Conservation (phyloP, 2,797 vertebrate species). For the Melanotaenia boesemani region DNA sequence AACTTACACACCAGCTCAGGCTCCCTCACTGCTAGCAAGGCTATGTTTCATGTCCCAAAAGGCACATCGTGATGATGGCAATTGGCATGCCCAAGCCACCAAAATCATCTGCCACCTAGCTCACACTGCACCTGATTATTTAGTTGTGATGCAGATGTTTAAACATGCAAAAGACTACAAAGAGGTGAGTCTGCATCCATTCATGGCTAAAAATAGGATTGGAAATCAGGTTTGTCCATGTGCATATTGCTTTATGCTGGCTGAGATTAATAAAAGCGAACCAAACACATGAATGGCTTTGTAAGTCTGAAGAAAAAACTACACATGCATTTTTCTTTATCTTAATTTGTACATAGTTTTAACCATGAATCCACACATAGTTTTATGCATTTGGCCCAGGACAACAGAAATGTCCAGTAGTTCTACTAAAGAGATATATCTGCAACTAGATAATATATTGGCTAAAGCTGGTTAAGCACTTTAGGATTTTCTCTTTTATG, state of each 20-base stretch:
- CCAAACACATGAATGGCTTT: not conserved
- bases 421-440: not conserved
- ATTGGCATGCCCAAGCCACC: not conserved
- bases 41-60: not conserved
- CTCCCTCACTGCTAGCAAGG: not conserved
- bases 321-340: too few relatives aligned
- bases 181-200: not conserved
- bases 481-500: slow-evolving; percentile 2
- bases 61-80: not conserved
- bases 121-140: too few relatives aligned
- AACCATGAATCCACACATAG: not conserved
- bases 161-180: too few relatives aligned
- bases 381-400: not conserved
- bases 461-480: not conserved
- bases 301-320: not conserved
- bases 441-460: not conserved
- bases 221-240: not conserved
- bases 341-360: not conserved
- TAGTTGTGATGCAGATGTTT: not conserved
- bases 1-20: not conserved
- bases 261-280: not conserved
- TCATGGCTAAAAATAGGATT: not conserved
- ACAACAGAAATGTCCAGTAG: not conserved
- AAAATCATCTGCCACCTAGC: not conserved
- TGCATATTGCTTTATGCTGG: not conserved